Evolutionary conservation across 2,888 invertebrate genomes (phyloP).

Genomic region (Pyralis farinalis): DNA sequence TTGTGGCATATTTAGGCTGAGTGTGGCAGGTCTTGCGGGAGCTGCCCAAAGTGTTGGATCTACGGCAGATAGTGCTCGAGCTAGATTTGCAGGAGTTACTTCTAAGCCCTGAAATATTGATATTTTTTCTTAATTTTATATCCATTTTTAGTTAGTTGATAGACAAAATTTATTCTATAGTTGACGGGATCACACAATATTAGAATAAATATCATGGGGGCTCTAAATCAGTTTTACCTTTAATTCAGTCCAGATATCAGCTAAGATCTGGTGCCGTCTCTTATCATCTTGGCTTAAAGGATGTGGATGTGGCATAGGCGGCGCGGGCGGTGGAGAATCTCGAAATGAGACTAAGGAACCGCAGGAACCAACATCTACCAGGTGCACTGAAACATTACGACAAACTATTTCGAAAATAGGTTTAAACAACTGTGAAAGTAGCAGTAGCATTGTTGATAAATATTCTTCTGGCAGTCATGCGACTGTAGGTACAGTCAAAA

Average conservation of each 20-base stretch:
- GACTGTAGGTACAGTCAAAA: too few species aligned
- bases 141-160: too few species aligned
- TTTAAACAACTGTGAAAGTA: not conserved
- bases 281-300: conserved; percentile 83
- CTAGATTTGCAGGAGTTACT: conserved; percentile 82
- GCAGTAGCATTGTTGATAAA: too few species aligned
- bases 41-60: conserved; percentile 86
- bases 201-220: too few species aligned
- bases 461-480: too few species aligned
- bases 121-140: too few species aligned
- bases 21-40: conserved; percentile 84
- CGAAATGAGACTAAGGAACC: conserved; percentile 74
- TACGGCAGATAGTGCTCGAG: conserved; percentile 83
- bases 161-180: too few species aligned
- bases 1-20: conserved; percentile 85
- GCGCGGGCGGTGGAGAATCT: conserved; percentile 69
- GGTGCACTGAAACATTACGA: conserved; percentile 57
- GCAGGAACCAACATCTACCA: conserved; percentile 70
- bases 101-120: conserved; percentile 74
- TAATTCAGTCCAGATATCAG: conserved; percentile 83
- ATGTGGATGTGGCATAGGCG: conserved; percentile 66
- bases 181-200: too few species aligned
- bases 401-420: not conserved
- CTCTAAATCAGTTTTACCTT: too few species aligned
- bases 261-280: conserved; percentile 82